These are phyloP conservation scores for Schizothorax lantsangensis DNA, from an alignment of 2,797 vertebrate species.

Conservation along the genomic window DNA sequence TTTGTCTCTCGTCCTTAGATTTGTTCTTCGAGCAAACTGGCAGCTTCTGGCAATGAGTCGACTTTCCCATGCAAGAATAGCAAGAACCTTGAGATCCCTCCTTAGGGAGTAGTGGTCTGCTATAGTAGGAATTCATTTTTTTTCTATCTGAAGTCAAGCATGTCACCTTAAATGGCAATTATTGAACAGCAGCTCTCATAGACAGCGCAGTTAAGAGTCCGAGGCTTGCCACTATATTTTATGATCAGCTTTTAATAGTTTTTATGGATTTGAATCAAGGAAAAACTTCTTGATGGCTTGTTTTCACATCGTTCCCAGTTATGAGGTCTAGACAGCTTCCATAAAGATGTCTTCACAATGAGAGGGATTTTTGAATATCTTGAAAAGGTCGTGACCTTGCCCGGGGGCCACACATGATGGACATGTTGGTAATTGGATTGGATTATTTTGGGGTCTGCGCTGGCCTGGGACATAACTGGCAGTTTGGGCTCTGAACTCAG, in stretches of 20 bases:
- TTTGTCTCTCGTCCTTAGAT: constrained; percentile 72
- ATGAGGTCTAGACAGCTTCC: constrained; percentile 41
- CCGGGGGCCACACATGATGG: constrained; percentile 61
- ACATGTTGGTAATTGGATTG: constrained; percentile 68
- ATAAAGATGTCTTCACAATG: constrained; percentile 55
- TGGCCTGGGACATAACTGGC: constrained; percentile 63
- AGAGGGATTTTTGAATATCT: constrained; percentile 52
- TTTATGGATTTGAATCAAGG: constrained; percentile 17
- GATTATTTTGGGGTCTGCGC: constrained; percentile 67
- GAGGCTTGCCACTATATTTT: constrained; percentile 32
- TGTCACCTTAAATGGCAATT: constrained; percentile 77
- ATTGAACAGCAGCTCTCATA: constrained; percentile 38
- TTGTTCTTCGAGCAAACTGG: constrained; percentile 63
- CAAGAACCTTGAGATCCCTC: constrained; percentile 66
- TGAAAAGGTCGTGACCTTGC: constrained; percentile 62
- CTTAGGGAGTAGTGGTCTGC: constrained; percentile 59
- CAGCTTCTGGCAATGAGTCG: constrained; percentile 67
- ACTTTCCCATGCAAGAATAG: constrained; percentile 83
- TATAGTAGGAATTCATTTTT: constrained; percentile 60
- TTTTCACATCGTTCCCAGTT: constrained; percentile 26
- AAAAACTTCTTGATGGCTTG: not conserved
- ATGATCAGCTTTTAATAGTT: constrained; percentile 46
- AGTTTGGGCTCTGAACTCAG: constrained; percentile 61
- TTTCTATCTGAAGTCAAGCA: constrained; percentile 59
- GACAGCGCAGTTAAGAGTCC: not conserved